phyloP scores from a whole-genome alignment of 2,113 vertebrate genomes.

The Indri indri region DNA sequence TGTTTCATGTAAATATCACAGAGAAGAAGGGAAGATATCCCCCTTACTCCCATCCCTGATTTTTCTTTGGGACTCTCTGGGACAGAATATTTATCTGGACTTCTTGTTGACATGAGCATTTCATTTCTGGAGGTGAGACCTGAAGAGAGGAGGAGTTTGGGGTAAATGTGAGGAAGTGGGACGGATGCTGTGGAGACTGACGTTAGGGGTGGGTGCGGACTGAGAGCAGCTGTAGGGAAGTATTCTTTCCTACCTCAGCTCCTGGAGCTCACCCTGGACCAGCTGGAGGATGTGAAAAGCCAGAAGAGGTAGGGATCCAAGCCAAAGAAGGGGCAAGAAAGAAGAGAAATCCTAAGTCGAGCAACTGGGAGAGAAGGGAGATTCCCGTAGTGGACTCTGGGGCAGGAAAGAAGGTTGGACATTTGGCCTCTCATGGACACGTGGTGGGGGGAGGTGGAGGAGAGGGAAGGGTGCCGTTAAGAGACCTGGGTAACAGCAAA shows the following conservation, averaged over 20 bases:
- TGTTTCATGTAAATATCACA: not conserved
- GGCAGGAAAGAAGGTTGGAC: too few species aligned
- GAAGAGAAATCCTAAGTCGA: not conserved
- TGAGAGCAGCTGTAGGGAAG: not conserved
- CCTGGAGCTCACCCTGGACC: not conserved
- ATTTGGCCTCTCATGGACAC: not conserved
- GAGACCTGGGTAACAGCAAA: not conserved
- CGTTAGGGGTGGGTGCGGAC: not conserved
- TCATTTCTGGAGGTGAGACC: not conserved
- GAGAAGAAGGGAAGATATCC: not conserved
- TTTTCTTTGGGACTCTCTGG: not conserved
- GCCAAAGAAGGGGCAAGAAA: not conserved
- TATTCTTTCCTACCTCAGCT: not conserved
- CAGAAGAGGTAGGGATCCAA: not conserved
- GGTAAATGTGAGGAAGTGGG: not conserved
- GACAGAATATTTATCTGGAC: not conserved
- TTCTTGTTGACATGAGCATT: not conserved
- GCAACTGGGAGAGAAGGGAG: not conserved
- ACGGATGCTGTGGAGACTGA: not conserved
- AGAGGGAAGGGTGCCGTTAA: accelerated
- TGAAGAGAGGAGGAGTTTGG: not conserved
- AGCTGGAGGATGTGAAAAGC: not conserved
- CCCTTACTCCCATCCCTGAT: not conserved
- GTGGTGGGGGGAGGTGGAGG: accelerated
- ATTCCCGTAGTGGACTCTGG: not conserved